These are phyloP conservation scores for Meandrusa payeni DNA, from an alignment of 2,888 invertebrate genomes.

Conservation along the genomic window DNA sequence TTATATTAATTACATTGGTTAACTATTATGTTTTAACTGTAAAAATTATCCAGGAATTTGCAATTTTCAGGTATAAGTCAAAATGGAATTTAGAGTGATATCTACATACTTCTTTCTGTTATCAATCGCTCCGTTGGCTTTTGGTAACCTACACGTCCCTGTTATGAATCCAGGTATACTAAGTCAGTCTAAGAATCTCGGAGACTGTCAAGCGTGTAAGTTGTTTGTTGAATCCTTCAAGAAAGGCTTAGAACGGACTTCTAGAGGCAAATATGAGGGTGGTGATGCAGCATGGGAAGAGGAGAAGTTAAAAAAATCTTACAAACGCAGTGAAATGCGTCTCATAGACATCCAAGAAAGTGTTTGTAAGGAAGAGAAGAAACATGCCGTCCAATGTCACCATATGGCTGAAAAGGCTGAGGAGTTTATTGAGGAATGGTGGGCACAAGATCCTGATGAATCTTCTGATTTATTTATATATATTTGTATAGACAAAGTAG, in stretches of 20 bases:
- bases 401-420: conserved; percentile 92
- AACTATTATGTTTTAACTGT: too few relatives aligned
- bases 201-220: conserved; percentile 90
- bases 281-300: conserved; percentile 97
- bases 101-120: conserved; percentile 22
- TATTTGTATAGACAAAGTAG: conserved; percentile 89
- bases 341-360: conserved; percentile 95
- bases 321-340: conserved; percentile 93
- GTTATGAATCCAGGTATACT: conserved; percentile 49
- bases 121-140: conserved; percentile 29
- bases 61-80: conserved; percentile 42
- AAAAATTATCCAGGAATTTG: conserved; percentile 19
- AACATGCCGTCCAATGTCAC: conserved; percentile 90
- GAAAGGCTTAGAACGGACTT: conserved; percentile 89
- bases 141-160: conserved; percentile 43
- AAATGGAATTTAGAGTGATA: conserved; percentile 38
- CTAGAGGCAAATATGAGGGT: conserved; percentile 94
- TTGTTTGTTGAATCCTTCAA: conserved; percentile 88
- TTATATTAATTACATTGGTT: too few relatives aligned
- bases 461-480: conserved; percentile 72
- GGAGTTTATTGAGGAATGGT: conserved; percentile 92
- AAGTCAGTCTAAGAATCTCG: conserved; percentile 73
- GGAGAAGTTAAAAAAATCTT: conserved; percentile 89
- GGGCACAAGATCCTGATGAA: conserved; percentile 82
- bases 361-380: conserved; percentile 88